These are phyloP conservation scores for Heliconius charithonia DNA, from an alignment of 2,888 invertebrate genomes.

Conservation along the genomic window DNA sequence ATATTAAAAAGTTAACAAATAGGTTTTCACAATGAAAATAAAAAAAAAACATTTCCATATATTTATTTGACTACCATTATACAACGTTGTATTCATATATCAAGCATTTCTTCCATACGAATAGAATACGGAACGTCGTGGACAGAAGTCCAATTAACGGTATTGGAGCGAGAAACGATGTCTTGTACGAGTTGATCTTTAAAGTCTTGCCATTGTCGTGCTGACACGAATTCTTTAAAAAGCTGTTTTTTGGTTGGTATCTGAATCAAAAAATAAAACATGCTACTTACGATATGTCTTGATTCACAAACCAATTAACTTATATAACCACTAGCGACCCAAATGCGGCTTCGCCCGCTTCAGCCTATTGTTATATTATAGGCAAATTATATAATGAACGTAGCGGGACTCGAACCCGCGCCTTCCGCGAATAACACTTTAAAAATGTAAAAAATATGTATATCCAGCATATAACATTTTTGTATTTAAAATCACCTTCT, in stretches of 20 bases:
- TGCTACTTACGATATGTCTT: neutral
- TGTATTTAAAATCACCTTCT: conserved; percentile 62
- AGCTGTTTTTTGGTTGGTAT: conserved; percentile 84
- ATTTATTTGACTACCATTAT: conserved; percentile 6
- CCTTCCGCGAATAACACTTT: no score
- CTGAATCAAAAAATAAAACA: conserved; percentile 53
- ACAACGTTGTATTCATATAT: conserved; percentile 56
- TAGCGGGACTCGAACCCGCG: no score
- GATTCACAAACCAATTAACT: no score
- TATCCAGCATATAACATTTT: neutral
- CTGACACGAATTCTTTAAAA: conserved; percentile 81
- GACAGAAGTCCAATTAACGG: conserved; percentile 82
- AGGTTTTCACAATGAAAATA: neutral
- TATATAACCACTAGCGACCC: no score
- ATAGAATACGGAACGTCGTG: conserved; percentile 87
- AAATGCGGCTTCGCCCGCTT: no score
- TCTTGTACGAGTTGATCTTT: conserved; percentile 79
- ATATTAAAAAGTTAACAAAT: neutral
- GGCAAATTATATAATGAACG: no score
- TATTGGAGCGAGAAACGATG: conserved; percentile 74
- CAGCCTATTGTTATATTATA: no score
- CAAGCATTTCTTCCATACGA: conserved; percentile 82
- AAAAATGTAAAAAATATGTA: neutral
- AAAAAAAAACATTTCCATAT: neutral
- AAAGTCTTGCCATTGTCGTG: conserved; percentile 83